Evolutionary conservation across 92 coral and sea anemone species (phyloP).

Genomic region (Meandrina meandrites): DNA sequence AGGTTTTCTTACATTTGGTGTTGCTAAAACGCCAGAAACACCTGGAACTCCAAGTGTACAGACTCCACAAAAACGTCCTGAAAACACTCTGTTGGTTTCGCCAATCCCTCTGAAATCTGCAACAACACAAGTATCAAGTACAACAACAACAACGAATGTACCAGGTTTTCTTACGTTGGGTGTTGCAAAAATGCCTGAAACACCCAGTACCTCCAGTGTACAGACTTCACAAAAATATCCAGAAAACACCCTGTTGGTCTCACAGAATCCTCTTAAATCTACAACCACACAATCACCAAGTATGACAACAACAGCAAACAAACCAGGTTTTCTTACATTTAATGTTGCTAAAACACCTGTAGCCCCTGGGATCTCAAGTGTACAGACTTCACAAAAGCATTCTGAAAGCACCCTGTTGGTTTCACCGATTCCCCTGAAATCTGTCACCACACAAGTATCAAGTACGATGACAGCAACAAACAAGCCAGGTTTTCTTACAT

Average conservation of each 20-base stretch:
- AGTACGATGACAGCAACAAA: not conserved
- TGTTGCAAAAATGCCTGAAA: slow-evolving; percentile 14
- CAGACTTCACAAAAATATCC: not conserved
- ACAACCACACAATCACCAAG: not conserved
- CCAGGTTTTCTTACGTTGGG: not conserved
- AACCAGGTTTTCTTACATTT: not conserved
- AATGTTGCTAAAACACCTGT: slow-evolving; percentile 14
- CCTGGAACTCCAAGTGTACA: not conserved
- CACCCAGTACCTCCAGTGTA: not conserved
- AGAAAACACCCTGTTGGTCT: not conserved
- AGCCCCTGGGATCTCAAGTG: not conserved
- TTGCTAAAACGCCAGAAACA: slow-evolving; percentile 17
- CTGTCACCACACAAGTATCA: not conserved
- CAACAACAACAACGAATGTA: not conserved
- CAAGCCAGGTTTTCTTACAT: not conserved
- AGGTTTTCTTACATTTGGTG: not conserved
- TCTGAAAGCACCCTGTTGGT: not conserved
- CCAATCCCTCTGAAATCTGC: not conserved
- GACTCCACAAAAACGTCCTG: not conserved
- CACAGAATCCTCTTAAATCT: not conserved
- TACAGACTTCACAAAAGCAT: not conserved
- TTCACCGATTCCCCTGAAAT: not conserved
- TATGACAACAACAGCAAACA: not conserved
- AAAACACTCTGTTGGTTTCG: not conserved
- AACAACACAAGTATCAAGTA: not conserved